Percentiles rank a stretch among this genome's conserved stretches.
Evolutionary conservation across 2,797 vertebrate species (phyloP).

Genomic region (Lutjanus argentimaculatus): DNA sequence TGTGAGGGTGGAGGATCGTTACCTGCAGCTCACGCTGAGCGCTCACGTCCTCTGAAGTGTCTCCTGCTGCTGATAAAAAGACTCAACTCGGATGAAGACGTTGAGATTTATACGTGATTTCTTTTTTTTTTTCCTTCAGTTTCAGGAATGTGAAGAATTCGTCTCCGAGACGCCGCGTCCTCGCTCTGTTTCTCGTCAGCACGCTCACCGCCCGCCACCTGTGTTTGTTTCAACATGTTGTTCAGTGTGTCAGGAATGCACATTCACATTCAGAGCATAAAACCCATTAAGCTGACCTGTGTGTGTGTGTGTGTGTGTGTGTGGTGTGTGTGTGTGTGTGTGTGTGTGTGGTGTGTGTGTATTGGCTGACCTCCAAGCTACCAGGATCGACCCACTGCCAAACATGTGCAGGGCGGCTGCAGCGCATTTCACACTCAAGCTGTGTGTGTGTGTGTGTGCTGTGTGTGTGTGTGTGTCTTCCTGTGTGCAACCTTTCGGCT

Average conservation of each 20-base stretch:
- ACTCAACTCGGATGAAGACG: neutral
- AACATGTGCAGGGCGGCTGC: slow-evolving; percentile 55
- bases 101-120: no score
- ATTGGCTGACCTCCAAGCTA: slow-evolving; percentile 56
- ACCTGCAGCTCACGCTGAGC: slow-evolving; percentile 1
- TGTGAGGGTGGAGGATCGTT: neutral
- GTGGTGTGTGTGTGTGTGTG: slow-evolving; percentile 20
- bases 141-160: slow-evolving; percentile 12
- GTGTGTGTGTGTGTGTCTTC: neutral
- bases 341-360: slow-evolving; percentile 30
- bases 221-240: slow-evolving; percentile 30
- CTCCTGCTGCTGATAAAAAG: neutral
- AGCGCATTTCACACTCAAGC: slow-evolving; percentile 46
- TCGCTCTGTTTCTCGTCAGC: slow-evolving; percentile 8
- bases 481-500: neutral
- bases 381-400: slow-evolving; percentile 45
- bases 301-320: slow-evolving; percentile 15
- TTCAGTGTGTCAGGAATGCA: slow-evolving; percentile 33
- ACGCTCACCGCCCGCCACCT: neutral
- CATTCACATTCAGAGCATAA: slow-evolving; percentile 14
- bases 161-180: neutral
- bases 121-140: neutral
- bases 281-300: slow-evolving; percentile 32
- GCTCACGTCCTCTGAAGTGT: neutral
- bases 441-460: slow-evolving; percentile 9